These are phyloP conservation scores for Nothocercus nigrocapillus DNA, from an alignment of 2,113 vertebrate species.

Conservation along the genomic window DNA sequence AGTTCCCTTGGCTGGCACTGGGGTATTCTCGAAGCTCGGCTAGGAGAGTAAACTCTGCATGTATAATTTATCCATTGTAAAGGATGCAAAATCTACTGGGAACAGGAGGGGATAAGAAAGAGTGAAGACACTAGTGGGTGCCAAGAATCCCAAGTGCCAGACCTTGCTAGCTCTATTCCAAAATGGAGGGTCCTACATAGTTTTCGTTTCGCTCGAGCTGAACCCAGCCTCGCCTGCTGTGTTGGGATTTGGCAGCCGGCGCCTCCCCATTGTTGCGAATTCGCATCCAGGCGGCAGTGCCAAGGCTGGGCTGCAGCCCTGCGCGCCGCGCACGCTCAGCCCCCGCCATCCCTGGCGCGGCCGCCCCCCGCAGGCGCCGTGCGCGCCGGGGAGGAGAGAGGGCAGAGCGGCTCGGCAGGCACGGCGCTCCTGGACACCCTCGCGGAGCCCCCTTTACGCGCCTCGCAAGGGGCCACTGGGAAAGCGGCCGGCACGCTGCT, in stretches of 20 bases:
- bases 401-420: not conserved
- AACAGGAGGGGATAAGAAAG: slow-evolving; percentile 71
- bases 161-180: slow-evolving; percentile 67
- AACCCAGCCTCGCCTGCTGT: slow-evolving; percentile 63
- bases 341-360: slow-evolving; percentile 45
- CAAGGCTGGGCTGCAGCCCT: slow-evolving; percentile 58
- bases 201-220: slow-evolving; percentile 60
- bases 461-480: not conserved
- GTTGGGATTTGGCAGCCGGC: slow-evolving; percentile 65
- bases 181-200: slow-evolving; percentile 62
- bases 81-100: slow-evolving; percentile 71
- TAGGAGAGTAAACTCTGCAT: slow-evolving; percentile 69
- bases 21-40: slow-evolving; percentile 62
- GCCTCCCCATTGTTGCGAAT: slow-evolving; percentile 24
- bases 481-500: not conserved
- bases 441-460: not conserved
- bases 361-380: not conserved
- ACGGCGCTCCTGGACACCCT: not conserved
- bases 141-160: slow-evolving; percentile 70
- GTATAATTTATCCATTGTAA: slow-evolving; percentile 74
- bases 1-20: slow-evolving; percentile 53
- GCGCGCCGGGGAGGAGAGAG: not conserved
- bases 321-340: not conserved
- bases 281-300: slow-evolving; percentile 36
- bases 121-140: slow-evolving; percentile 66